Evolutionary conservation across 2,113 vertebrate species (phyloP), one percentile per base, ranked within the genome.

Genomic region (Pteronura brasiliensis): DNA sequence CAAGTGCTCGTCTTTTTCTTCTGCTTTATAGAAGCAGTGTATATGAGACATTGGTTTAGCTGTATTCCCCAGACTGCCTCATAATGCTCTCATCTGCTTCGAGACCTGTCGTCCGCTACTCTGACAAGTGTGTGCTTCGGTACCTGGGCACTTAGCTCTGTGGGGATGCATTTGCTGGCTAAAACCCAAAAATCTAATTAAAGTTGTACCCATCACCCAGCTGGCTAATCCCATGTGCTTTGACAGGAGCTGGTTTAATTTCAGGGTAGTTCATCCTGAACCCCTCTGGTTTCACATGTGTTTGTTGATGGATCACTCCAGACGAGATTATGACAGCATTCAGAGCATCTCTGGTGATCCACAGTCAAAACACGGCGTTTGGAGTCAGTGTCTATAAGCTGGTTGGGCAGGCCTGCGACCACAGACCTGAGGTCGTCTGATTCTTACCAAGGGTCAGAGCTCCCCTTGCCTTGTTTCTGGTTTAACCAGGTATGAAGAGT

Each of bases 151-250:
- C 90, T 95, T 27, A 42, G 47, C 95, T 93, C 94, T 82, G n/a
- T 67, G 67, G 90, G 95, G 95, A 91, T 77, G 81, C 87, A 20
- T 97, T 97, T 96, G 86, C 90, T 97, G 97, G 96, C 97, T 93
- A 85, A 96, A 98, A 98, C 98, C 98, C 98, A 97, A 74, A 98
- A 97, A 91, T 98, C 98, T 98, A 95, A 93, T 92, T 98, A 97
- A 98, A 98, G 97, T 98, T 96, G 93, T 96, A 96, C 94, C 93
- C 20, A 31, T 96, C 98, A 94, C 98, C 98, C 95, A 97, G 96
- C 92, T 98, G 96, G 55, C 95, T 98, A 29, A 72, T 98, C 82
- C 79, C 5, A 0, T 55, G 82, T 86, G 55, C 90, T 97, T 89
- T 97, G 94, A 96, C 86, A 96, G 97, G 98, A 97, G 95, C 49